Conservation (phyloP, 1,140 invertebrate genomes). For the Patella vulgata region DNA sequence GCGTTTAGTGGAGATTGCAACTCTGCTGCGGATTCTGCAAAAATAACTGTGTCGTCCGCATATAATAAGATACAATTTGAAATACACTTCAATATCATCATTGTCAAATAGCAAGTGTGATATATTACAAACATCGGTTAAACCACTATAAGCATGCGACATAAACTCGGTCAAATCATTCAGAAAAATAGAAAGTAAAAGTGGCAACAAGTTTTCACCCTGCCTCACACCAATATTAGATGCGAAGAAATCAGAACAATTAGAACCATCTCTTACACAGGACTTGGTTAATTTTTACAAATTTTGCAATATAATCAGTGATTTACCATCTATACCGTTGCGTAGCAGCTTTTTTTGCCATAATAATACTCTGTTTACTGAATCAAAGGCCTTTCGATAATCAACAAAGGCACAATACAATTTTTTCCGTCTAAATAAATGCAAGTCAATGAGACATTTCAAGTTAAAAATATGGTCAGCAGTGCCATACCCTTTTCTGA, state of each 20-base stretch:
- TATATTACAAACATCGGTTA: no score
- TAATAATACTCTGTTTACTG: conserved; percentile 1
- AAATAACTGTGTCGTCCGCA: conserved; percentile 30
- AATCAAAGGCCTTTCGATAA: background rate
- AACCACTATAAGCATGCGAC: no score
- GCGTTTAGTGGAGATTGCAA: conserved; percentile 21
- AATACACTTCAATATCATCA: background rate
- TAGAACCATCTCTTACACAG: background rate
- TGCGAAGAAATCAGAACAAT: conserved; percentile 1
- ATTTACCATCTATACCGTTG: no score
- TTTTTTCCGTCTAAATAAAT: no score
- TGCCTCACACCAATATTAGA: background rate
- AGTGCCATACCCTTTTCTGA: conserved; percentile 1
- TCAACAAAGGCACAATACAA: background rate
- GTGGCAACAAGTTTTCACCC: no score
- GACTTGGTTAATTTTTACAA: no score
- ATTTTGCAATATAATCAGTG: no score
- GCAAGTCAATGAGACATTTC: no score
- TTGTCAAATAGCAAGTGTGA: no score
- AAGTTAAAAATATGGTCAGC: conserved; percentile 6
- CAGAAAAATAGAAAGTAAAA: no score
- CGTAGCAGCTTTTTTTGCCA: no score
- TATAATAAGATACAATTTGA: conserved; percentile 27
- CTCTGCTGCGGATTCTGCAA: conserved; percentile 7
- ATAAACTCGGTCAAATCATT: no score